Percentiles rank a stretch among this genome's conserved stretches.
These are phyloP conservation scores for Drosophila malerkotliana DNA, from an alignment of 1,140 invertebrate species.

Conservation along the genomic window DNA sequence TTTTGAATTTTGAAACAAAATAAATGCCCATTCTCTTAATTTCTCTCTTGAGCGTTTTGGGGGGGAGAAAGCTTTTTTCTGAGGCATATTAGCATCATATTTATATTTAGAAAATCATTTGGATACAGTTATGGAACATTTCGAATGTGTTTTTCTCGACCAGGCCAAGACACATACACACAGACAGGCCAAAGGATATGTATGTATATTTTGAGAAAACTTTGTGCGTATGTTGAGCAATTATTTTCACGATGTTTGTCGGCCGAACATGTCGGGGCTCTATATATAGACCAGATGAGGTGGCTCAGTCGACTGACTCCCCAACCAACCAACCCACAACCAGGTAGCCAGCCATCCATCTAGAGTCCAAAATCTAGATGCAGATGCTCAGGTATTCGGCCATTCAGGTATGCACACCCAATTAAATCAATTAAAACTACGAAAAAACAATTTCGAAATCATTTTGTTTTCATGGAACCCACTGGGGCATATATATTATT, in stretches of 20 bases:
- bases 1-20: neutral
- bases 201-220: conserved; percentile 19
- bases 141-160: conserved; percentile 44
- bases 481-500: conserved; percentile 79
- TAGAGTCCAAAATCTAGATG: conserved; percentile 9
- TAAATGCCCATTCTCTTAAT: conserved; percentile 4
- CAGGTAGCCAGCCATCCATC: conserved; percentile 20
- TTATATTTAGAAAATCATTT: conserved; percentile 79
- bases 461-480: conserved; percentile 74
- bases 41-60: conserved; percentile 45
- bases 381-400: conserved; percentile 8
- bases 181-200: neutral
- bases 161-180: conserved; percentile 22
- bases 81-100: conserved; percentile 67
- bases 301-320: conserved; percentile 31
- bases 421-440: conserved; percentile 65
- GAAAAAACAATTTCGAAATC: conserved; percentile 40
- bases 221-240: conserved; percentile 67
- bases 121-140: conserved; percentile 76
- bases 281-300: conserved; percentile 67
- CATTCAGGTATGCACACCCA: conserved; percentile 47
- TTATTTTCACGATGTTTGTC: conserved; percentile 67
- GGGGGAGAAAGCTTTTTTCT: conserved; percentile 35
- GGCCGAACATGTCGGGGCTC: conserved; percentile 39
- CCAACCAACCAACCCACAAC: conserved; percentile 1